phyloP scores from a whole-genome alignment of 1,140 invertebrate species.

The Trachelipus rathkii region DNA sequence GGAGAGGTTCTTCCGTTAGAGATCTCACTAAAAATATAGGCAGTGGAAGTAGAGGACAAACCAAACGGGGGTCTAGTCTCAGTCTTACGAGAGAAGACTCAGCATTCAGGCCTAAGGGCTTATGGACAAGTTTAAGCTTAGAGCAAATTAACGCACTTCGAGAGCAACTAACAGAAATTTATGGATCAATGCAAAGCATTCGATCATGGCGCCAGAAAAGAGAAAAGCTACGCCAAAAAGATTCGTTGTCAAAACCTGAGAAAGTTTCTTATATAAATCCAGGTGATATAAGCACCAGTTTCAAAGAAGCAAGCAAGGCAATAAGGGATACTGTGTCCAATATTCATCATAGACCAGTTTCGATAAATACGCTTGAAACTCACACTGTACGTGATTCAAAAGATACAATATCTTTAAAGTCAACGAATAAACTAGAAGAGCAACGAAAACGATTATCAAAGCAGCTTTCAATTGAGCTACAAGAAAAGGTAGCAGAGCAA shows the following conservation, averaged over 20 bases:
- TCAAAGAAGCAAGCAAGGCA: not conserved
- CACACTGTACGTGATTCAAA: not conserved
- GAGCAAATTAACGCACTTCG: conserved; percentile 78
- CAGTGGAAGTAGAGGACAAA: conserved; percentile 32
- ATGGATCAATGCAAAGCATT: conserved; percentile 57
- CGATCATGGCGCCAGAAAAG: conserved; percentile 47
- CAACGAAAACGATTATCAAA: conserved; percentile 41
- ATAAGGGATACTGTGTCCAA: not conserved
- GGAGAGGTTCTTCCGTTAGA: conserved; percentile 41
- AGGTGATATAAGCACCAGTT: not conserved
- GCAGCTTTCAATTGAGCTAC: conserved; percentile 40
- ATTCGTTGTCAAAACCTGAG: not conserved
- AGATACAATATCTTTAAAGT: not conserved
- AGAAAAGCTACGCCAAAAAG: not conserved
- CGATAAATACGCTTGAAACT: not conserved
- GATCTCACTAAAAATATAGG: conserved; percentile 35
- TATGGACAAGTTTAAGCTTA: conserved; percentile 74
- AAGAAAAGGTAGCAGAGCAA: conserved; percentile 39
- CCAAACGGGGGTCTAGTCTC: conserved; percentile 36
- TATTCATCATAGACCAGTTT: not conserved
- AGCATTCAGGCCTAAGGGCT: conserved; percentile 35
- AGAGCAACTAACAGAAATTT: conserved; percentile 75
- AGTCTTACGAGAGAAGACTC: conserved; percentile 40
- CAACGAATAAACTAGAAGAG: conserved; percentile 27
- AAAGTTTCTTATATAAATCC: not conserved